Evolutionary conservation across 2,113 vertebrate species (phyloP), one percentile per base, ranked within the genome.

Genomic region (Salvelinus sp.): DNA sequence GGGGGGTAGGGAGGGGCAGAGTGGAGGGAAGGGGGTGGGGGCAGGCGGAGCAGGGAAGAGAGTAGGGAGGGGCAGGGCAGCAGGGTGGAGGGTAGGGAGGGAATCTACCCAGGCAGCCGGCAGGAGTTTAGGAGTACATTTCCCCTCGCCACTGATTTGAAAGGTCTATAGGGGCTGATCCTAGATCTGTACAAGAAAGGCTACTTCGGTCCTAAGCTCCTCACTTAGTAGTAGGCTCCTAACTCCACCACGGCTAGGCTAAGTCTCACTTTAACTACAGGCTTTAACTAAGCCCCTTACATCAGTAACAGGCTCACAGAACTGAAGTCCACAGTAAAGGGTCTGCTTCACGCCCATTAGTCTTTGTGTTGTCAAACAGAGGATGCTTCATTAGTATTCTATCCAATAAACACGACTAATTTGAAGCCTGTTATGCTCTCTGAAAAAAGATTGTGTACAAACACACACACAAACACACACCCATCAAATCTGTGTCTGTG

Each of bases 41-140:
- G 20, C 18, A 25, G 4, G 67, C 77, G 76, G n/a, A 22, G 28
- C 58, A 10, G 48, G 74, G 76, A 70, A 63, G 50, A 75, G 76
- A 68, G 2, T 79, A 82, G 73, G 68, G 71, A 44, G 65, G 62
- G 73, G 70, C 67, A 66, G 70, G 72, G 77, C 44, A 75, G 77
- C 6, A 33, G 33, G 5, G 33, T 33, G 33, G 33, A 33, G 33
- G 33, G 33, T 33, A 33, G 30, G 30, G 30, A 33, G 30, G 30
- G 30, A 33, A 33, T 33, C 5, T 33, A 33, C 30, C 30, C 30
- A 33, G 30, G 30, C 5, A 33, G 30, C 30, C 30, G 30, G 30
- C 5, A 33, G 30, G 30, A 33, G 30, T 33, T 33, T 33, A 33
- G 30, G 30, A 33, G 5, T 33, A 33, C 30, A 33, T 33, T 33